Percentiles rank a stretch among this genome's conserved stretches.
phyloP scores from a whole-genome alignment of 2,113 vertebrate genomes.

The Zosterops borbonicus region DNA sequence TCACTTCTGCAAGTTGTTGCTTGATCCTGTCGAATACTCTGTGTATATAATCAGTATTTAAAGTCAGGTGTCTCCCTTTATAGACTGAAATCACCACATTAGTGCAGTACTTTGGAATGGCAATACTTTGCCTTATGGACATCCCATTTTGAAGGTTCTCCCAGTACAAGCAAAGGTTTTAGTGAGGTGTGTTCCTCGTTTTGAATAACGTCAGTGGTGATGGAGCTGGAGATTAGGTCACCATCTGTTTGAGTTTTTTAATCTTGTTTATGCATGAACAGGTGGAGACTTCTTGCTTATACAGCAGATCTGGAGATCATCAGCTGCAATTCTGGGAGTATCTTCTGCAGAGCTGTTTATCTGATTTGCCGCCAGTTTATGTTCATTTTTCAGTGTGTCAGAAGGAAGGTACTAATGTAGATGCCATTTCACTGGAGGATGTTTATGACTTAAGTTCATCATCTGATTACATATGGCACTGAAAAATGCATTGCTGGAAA shows the following conservation, averaged over 20 bases:
- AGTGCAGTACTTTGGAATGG: background rate
- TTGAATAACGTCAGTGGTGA: background rate
- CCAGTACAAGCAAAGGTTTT: background rate
- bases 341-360: background rate
- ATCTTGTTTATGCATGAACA: background rate
- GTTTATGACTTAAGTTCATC: background rate
- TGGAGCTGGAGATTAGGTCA: background rate
- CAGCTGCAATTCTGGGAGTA: background rate
- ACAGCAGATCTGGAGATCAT: background rate
- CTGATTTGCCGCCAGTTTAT: background rate
- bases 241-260: conserved; percentile 17
- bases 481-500: background rate
- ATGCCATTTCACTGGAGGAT: background rate
- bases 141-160: background rate
- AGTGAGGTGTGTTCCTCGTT: background rate
- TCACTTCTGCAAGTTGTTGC: background rate
- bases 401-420: background rate
- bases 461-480: background rate
- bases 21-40: background rate
- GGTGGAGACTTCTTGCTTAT: conserved; percentile 2
- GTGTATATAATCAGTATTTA: background rate
- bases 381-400: background rate
- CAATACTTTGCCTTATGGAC: background rate
- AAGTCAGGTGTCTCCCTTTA: background rate
- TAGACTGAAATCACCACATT: background rate